Base-by-base conservation (phyloP, 2,113 vertebrate genomes). In the Ploceus nigricollis region DNA sequence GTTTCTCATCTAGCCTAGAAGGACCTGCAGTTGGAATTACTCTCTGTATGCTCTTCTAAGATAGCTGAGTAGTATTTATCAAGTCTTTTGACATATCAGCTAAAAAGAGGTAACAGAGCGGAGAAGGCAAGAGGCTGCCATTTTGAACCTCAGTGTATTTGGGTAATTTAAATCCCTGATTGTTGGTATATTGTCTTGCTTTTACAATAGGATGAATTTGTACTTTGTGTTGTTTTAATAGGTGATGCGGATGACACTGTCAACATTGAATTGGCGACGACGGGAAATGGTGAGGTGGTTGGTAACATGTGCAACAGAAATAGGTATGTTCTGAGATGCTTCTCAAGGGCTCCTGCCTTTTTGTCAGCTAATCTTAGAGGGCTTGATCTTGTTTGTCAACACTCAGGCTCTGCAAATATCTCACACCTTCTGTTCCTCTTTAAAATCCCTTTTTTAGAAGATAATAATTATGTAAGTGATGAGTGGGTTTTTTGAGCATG, bases 231-330 rank as follows among this genome's bases (percentile, higher is more conserved):
- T 87, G 30, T 82, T 91, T 85, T 73, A 81, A 81, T 57, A 89
- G 86, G 86, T 81, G 71, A 81, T 39, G 31, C 39, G 83, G 53
- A 86, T 86, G 98, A 99, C 98, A 0, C 87, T 99, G 87, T 98
- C 98, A 64, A 99, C 98, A 8, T 89, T 99, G 97, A 99, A 98
- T 71, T 99, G 98, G 98, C 97, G 98, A 39, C 97, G 98, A 11
- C 97, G 98, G 82, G 98, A 99, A 94, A 99, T 99, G 98, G 98
- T 99, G 95, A 97, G 98, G 87, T 99, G 98, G 98, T 96, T 56
- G 31, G 53, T 56, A 89, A 98, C 98, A 4, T 99, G 98, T 96
- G 98, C 98, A 93, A 99, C 98, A 94, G 98, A 99, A 98, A 97
- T 99, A 82, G 98, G 98, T 98, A 97, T 56, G 98, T 98, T 87